A percentile compares a stretch with the other conserved stretches of the same genome.
Conservation (phyloP, 1,140 invertebrate genomes). For the Caenorhabditis briggsae region DNA sequence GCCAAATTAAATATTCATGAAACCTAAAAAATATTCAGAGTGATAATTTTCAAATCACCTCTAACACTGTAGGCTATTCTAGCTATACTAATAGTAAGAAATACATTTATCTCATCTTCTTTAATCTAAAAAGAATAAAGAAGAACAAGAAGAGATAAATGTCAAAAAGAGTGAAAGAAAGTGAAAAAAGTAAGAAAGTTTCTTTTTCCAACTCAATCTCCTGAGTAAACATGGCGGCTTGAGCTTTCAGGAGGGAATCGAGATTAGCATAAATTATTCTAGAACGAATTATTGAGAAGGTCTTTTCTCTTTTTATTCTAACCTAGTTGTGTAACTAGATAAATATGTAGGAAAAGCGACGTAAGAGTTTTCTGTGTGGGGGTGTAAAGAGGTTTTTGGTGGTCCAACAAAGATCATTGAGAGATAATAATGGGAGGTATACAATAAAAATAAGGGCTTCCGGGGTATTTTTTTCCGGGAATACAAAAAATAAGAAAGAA, state of each 20-base stretch:
- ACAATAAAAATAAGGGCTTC: background rate
- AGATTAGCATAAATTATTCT: conserved; percentile 54
- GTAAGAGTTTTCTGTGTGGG: background rate
- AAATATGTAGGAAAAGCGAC: background rate
- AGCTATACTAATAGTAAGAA: too few relatives aligned
- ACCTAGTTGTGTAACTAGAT: conserved; percentile 29
- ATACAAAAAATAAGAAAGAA: background rate
- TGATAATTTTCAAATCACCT: too few relatives aligned
- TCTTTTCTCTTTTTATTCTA: background rate
- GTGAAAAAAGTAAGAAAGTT: conserved; percentile 3
- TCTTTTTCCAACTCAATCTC: background rate
- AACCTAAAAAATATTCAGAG: too few relatives aligned
- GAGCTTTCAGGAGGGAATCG: conserved; percentile 6
- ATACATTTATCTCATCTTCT: too few relatives aligned
- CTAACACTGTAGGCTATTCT: too few relatives aligned
- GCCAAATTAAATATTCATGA: too few relatives aligned
- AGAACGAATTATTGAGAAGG: conserved; percentile 46
- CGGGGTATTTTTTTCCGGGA: background rate
- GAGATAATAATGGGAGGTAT: background rate
- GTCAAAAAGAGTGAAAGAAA: background rate
- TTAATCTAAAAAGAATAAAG: too few relatives aligned
- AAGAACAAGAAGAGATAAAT: background rate
- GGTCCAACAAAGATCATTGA: background rate
- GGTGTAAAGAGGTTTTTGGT: conserved; percentile 9
- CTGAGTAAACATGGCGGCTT: conserved; percentile 38